Percentiles rank a stretch among this genome's conserved stretches.
Evolutionary conservation across 2,797 vertebrate species (phyloP).

Genomic region (Poecilia picta): DNA sequence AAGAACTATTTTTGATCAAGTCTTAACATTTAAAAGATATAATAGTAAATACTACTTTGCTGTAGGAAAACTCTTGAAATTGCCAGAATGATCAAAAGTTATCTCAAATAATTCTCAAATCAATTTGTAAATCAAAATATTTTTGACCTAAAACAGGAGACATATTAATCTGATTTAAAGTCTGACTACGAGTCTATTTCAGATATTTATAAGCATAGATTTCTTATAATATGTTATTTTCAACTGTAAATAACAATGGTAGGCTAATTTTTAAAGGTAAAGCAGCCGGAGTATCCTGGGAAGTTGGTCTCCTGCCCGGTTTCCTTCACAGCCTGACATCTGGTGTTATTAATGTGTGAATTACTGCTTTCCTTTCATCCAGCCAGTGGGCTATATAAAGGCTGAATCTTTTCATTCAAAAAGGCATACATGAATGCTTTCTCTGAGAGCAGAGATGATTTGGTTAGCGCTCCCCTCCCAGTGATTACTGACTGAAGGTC

Average conservation of each 20-base stretch:
- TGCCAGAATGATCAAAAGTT: not conserved
- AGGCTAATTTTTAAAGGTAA: not conserved
- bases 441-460: conserved; percentile 62
- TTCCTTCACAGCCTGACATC: conserved; percentile 20
- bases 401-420: conserved; percentile 51
- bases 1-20: too few relatives aligned
- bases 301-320: not conserved
- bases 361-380: conserved; percentile 31
- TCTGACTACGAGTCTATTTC: not conserved
- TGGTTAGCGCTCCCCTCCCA: conserved; percentile 52
- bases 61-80: not conserved
- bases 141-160: not conserved
- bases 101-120: not conserved
- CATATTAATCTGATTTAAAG: not conserved
- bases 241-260: not conserved
- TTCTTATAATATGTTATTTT: not conserved
- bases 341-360: conserved; percentile 14
- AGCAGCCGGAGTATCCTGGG: conserved; percentile 3
- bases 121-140: not conserved
- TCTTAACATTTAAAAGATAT: too few relatives aligned
- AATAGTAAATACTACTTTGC: too few relatives aligned
- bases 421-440: conserved; percentile 52
- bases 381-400: conserved; percentile 32
- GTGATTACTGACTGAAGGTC: conserved; percentile 71
- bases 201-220: not conserved